Evolutionary conservation across 2,888 invertebrate genomes (phyloP).

Genomic region (Flexamia atlantica): DNA sequence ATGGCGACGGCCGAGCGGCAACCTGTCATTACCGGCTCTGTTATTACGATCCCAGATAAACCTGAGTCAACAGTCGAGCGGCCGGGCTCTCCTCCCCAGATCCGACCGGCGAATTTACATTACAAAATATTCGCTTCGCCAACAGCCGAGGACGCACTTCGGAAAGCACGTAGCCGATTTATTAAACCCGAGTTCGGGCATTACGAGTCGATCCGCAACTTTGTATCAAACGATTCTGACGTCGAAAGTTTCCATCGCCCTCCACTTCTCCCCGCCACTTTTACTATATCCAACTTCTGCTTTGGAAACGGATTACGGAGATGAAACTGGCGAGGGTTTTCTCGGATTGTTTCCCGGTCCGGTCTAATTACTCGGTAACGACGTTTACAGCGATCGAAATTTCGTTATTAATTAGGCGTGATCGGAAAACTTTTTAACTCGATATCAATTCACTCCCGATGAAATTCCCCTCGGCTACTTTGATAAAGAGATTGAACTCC

Average conservation of each 20-base stretch:
- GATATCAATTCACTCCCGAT: background rate
- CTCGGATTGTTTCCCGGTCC: background rate
- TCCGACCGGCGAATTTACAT: conserved; percentile 45
- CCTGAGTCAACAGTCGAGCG: conserved; percentile 47
- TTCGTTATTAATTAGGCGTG: background rate
- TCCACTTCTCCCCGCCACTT: conserved; percentile 29
- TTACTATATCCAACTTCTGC: conserved; percentile 53
- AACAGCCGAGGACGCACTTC: no score
- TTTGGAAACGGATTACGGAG: conserved; percentile 28
- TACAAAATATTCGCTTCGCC: conserved; percentile 46
- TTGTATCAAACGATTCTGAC: conserved; percentile 33
- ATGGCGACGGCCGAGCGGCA: conserved; percentile 27
- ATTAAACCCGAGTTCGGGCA: conserved; percentile 19
- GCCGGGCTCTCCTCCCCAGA: conserved; percentile 27
- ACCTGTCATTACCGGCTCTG: conserved; percentile 46
- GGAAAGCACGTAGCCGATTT: conserved; percentile 2
- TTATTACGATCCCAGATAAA: conserved; percentile 58
- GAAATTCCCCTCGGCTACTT: background rate
- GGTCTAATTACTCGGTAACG: background rate
- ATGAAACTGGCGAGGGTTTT: conserved; percentile 6
- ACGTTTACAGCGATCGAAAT: background rate
- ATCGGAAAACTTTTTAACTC: conserved; percentile 1
- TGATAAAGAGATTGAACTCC: background rate
- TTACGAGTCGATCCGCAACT: conserved; percentile 29
- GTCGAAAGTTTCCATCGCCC: conserved; percentile 23